Conservation (phyloP, 1,140 invertebrate species). For the Heterodera carotae region DNA sequence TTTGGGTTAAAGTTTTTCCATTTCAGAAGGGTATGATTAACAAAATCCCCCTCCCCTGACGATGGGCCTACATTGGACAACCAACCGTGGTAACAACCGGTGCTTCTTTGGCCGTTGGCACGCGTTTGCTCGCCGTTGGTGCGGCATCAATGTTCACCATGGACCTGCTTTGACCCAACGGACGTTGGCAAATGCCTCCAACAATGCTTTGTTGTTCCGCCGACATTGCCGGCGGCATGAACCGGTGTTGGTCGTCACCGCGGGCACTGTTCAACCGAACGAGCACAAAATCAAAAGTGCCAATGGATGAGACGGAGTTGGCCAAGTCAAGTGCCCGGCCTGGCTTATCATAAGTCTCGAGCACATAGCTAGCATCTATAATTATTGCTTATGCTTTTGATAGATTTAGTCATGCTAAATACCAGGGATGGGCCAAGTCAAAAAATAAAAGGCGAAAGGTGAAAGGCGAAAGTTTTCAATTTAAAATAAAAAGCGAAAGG, state of each 20-base stretch:
- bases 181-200: background rate
- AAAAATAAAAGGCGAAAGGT: too few species aligned
- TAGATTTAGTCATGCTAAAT: too few species aligned
- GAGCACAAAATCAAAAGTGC: conserved; percentile 10
- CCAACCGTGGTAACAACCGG: too few species aligned
- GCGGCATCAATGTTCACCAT: background rate
- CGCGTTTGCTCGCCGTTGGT: background rate
- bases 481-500: too few species aligned
- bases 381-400: too few species aligned
- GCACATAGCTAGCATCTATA: conserved; percentile 8
- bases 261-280: conserved; percentile 16
- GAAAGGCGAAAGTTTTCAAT: too few species aligned
- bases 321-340: conserved; percentile 14
- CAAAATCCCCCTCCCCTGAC: too few species aligned
- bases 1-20: too few species aligned
- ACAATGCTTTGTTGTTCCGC: background rate
- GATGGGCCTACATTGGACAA: too few species aligned
- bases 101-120: background rate
- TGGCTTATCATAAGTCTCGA: conserved; percentile 9
- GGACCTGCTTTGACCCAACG: background rate
- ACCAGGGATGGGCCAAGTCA: too few species aligned
- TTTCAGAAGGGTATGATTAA: too few species aligned
- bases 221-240: background rate
- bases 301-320: conserved; percentile 16
- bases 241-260: background rate